A percentile compares a stretch with the other conserved stretches of the same genome.
Conservation (phyloP, 2,113 vertebrate genomes). For the Hydrochoerus hydrochaeris region DNA sequence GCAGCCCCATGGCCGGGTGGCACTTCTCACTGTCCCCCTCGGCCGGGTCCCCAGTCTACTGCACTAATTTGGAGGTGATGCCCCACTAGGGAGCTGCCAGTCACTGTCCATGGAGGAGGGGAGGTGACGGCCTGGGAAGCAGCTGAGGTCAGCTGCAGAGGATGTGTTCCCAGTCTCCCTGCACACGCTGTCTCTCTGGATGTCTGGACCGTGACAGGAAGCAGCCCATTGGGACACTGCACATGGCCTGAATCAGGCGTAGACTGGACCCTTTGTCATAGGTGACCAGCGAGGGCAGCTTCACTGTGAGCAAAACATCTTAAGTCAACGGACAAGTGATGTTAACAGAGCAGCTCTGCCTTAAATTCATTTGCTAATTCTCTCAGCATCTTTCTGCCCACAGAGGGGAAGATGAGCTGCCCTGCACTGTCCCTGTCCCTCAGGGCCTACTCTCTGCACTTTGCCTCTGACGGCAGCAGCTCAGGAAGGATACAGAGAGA, state of each 20-base stretch:
- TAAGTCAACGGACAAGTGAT: fast-evolving
- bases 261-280: fast-evolving
- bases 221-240: fast-evolving
- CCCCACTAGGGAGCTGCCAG: neutral
- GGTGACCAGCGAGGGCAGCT: fast-evolving
- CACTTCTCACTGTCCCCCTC: neutral
- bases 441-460: neutral
- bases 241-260: neutral
- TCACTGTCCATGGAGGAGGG: neutral
- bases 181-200: neutral
- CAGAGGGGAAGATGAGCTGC: fast-evolving
- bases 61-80: neutral
- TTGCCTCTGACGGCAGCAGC: neutral
- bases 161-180: fast-evolving
- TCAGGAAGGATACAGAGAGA: neutral
- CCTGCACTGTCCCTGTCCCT: neutral
- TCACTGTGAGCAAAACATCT: neutral
- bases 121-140: too few relatives aligned
- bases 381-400: fast-evolving
- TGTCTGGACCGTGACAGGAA: neutral
- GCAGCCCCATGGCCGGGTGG: neutral
- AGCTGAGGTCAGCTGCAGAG: too few relatives aligned
- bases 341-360: neutral
- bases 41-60: neutral
- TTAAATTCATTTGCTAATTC: fast-evolving